Evolutionary conservation across 2,797 vertebrate species (phyloP).

Genomic region (Sarcophilus harrisii): DNA sequence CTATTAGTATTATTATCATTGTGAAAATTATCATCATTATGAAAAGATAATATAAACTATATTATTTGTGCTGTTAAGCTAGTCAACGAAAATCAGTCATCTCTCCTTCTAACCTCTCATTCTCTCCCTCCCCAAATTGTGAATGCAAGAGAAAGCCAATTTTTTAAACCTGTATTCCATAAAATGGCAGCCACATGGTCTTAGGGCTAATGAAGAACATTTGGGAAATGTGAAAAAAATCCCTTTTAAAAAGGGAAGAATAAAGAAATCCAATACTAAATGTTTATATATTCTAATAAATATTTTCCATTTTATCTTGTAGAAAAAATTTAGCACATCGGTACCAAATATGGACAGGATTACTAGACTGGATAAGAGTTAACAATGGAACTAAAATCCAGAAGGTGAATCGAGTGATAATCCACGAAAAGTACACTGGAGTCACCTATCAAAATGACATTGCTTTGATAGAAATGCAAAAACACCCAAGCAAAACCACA

Average conservation of each 20-base stretch:
- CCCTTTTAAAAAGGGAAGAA: slow-evolving; percentile 8
- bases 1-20: not conserved
- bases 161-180: not conserved
- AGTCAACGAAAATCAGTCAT: not conserved
- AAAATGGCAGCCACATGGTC: not conserved
- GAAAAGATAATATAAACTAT: not conserved
- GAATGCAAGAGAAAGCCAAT: too few relatives aligned
- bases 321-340: slow-evolving; percentile 83
- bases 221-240: not conserved
- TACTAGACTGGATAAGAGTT: slow-evolving; percentile 79
- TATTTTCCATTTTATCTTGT: slow-evolving; percentile 24
- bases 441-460: slow-evolving; percentile 93
- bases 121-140: not conserved
- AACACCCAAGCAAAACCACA: not conserved
- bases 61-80: not conserved
- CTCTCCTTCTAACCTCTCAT: not conserved
- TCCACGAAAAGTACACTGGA: slow-evolving; percentile 89
- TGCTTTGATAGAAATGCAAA: slow-evolving; percentile 90
- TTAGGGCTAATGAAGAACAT: not conserved
- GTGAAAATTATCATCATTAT: not conserved
- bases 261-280: not conserved
- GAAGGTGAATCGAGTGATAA: slow-evolving; percentile 82
- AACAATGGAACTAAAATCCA: slow-evolving; percentile 80
- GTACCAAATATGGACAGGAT: slow-evolving; percentile 89
- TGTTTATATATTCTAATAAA: not conserved